Base-by-base conservation (phyloP, 2,113 vertebrate species). In the Pluvialis apricaria region DNA sequence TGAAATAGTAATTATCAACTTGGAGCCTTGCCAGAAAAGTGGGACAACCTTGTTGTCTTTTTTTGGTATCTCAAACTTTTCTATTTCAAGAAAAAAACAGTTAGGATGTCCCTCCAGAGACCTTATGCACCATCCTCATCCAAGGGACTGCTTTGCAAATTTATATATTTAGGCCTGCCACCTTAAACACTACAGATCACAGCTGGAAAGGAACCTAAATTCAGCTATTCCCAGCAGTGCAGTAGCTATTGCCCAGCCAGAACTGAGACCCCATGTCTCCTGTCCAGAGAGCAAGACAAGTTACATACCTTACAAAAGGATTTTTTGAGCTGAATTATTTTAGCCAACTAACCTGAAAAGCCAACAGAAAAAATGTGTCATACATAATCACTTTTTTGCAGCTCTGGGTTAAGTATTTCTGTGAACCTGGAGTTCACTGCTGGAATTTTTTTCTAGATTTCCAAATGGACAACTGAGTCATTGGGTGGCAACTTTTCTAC, bases 1-100 rank as follows among this genome's bases (percentile, higher is more conserved):
- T 93, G 65, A 93, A 91, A 82, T 16, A 57, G 38, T 61, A 94
- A 91, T 95, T 95, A 95, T 60, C 40, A 93, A 40, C 72, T 40
- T 95, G 92, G 86, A 94, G 8, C 47, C 42, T 64, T 71, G 88
- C 88, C 95, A 95, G 86, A 71, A 88, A 90, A 86, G 25, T 21
- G 21, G 28, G 34, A 84, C 57, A 93, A 65, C 24, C 7, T 60
- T 72, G 32, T 64, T 86, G 36, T 40, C 75, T 95, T 64, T 86
- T 18, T 61, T 85, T 90, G 14, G n/a, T 57, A 29, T 45, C 34
- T 84, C 31, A 78, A 81, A 75, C 16, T 64, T 90, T 52, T 61
- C 14, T 40, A 28, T 75, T 94, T 70, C 20, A 34, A 45, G 42
- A 19, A 45, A 69, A 69, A 72, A 81, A 14, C 3, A 14, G 28